These are phyloP conservation scores for Empis livida DNA, from an alignment of 2,888 invertebrate species.

Conservation along the genomic window DNA sequence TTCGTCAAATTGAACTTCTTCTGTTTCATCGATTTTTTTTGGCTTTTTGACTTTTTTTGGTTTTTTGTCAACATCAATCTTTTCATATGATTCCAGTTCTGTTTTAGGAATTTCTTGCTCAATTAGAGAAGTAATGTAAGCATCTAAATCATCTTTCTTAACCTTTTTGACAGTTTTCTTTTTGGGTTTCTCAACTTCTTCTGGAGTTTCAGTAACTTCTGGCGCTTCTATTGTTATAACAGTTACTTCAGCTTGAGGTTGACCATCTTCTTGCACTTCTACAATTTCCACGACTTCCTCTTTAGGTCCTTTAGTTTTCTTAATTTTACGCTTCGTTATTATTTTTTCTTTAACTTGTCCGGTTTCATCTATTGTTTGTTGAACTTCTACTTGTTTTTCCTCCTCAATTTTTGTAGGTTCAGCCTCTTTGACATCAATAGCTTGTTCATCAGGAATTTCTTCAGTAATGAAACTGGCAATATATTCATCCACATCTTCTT, in stretches of 20 bases:
- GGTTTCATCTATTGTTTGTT: too few species aligned
- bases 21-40: constrained; percentile 34
- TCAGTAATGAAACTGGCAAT: too few species aligned
- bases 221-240: constrained; percentile 23
- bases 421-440: too few species aligned
- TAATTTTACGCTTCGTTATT: constrained; percentile 37
- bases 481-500: too few species aligned
- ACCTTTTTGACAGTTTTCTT: constrained; percentile 21
- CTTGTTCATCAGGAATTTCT: too few species aligned
- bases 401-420: too few species aligned
- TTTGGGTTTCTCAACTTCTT: constrained; percentile 8
- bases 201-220: constrained; percentile 1
- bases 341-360: too few species aligned
- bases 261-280: constrained; percentile 33
- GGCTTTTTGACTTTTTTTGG: constrained; percentile 33
- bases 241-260: constrained; percentile 31
- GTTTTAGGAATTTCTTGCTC: constrained; percentile 31
- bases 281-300: constrained; percentile 38
- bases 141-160: constrained; percentile 22
- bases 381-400: too few species aligned
- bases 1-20: constrained; percentile 19
- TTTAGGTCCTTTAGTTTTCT: constrained; percentile 35
- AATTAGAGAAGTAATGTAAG: constrained; percentile 21
- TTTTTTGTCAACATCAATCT: constrained; percentile 22
- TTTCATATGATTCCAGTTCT: constrained; percentile 28